These are phyloP conservation scores for Python bivittatus DNA, from an alignment of 2,113 vertebrate genomes.

Conservation along the genomic window DNA sequence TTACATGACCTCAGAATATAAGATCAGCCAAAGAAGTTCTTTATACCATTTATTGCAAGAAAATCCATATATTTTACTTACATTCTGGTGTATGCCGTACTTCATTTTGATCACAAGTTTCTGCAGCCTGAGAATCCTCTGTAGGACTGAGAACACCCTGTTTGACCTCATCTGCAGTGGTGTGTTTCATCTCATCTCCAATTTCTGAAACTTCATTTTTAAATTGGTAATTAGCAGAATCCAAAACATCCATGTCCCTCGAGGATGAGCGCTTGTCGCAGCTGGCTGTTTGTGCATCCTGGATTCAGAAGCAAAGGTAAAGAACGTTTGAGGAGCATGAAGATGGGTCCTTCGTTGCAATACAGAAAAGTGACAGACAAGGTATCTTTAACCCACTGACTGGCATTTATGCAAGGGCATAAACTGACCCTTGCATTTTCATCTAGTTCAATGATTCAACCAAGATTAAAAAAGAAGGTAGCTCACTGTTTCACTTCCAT, in stretches of 20 bases:
- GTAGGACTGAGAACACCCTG: neutral
- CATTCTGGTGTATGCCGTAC: neutral
- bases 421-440: neutral
- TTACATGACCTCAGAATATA: no score
- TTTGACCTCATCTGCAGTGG: neutral
- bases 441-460: neutral
- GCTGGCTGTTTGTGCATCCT: neutral
- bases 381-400: no score
- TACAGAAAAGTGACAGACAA: neutral
- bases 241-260: neutral
- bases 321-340: neutral
- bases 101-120: neutral
- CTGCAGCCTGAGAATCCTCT: neutral
- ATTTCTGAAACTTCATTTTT: neutral
- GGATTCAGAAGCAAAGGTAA: neutral
- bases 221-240: neutral
- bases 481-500: neutral
- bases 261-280: neutral
- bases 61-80: neutral
- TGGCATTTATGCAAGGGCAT: neutral
- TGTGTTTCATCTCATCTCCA: neutral
- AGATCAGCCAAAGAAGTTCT: neutral
- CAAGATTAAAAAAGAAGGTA: neutral
- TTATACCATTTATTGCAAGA: neutral
- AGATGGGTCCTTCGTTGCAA: neutral